Conservation (phyloP, 2,888 invertebrate genomes). For the Sphaeridia pumilis region DNA sequence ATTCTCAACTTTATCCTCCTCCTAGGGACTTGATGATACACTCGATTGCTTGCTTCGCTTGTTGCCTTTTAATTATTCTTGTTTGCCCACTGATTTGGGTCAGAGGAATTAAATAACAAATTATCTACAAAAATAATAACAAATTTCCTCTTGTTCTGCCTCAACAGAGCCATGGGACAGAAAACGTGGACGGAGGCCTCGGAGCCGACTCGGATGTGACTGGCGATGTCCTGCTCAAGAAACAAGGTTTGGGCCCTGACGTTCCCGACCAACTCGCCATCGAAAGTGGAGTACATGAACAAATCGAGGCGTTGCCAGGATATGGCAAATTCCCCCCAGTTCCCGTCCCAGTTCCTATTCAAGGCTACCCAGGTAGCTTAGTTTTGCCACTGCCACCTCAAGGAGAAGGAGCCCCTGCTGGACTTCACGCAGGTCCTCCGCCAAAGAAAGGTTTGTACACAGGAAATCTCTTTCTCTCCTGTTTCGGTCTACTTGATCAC, state of each 20-base stretch:
- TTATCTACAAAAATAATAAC: too few relatives aligned
- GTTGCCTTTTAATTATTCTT: too few relatives aligned
- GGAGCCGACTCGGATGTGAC: background rate
- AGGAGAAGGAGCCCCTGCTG: conserved; percentile 10
- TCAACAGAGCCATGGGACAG: conserved; percentile 9
- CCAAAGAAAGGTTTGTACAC: background rate
- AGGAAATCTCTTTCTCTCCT: background rate
- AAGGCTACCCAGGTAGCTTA: conserved; percentile 26
- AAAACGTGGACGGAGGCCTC: conserved; percentile 1
- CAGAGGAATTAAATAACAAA: too few relatives aligned
- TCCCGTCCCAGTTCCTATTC: conserved; percentile 30
- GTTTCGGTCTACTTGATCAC: background rate
- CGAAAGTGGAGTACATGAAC: conserved; percentile 28
- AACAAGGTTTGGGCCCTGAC: conserved; percentile 29
- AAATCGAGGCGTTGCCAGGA: conserved; percentile 23
- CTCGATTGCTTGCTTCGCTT: too few relatives aligned
- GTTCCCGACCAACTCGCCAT: conserved; percentile 34
- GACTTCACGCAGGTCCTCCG: background rate
- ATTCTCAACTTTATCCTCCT: too few relatives aligned
- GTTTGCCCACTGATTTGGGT: too few relatives aligned
- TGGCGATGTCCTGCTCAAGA: conserved; percentile 23
- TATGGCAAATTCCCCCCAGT: conserved; percentile 19
- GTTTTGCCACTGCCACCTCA: conserved; percentile 31
- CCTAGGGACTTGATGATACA: too few relatives aligned
- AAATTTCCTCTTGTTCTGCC: too few relatives aligned